Conservation (phyloP, 2,888 invertebrate genomes). For the Drosophila macrothrix region DNA sequence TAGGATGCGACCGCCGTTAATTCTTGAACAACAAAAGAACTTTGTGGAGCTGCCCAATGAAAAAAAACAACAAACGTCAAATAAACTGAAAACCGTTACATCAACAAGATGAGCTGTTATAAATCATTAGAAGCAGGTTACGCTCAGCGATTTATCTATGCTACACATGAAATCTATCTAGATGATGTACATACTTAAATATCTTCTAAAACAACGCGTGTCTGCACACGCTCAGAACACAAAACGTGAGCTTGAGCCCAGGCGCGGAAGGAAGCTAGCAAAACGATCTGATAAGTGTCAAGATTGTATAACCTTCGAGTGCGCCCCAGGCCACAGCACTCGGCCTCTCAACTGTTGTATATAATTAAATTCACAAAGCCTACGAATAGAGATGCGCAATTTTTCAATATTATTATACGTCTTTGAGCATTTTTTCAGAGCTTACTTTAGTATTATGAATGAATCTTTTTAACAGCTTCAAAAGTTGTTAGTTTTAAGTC, state of each 20-base stretch:
- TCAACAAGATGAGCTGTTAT: conserved; percentile 56
- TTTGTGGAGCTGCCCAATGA: conserved; percentile 30
- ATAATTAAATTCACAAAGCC: conserved; percentile 63
- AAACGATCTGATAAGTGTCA: conserved; percentile 81
- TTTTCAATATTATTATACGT: neutral
- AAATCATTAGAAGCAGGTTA: conserved; percentile 79
- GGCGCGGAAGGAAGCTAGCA: conserved; percentile 71
- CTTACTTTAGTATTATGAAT: neutral
- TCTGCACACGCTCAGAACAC: conserved; percentile 76
- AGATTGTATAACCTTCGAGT: conserved; percentile 78
- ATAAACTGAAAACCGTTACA: conserved; percentile 56
- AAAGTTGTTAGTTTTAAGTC: neutral
- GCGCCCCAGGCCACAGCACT: conserved; percentile 49
- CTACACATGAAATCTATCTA: conserved; percentile 78
- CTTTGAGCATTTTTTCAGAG: neutral
- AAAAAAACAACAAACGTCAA: neutral
- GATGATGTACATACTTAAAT: conserved; percentile 48
- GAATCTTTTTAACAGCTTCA: neutral
- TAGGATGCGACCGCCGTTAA: conserved; percentile 32
- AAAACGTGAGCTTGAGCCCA: conserved; percentile 47
- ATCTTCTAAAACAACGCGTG: conserved; percentile 74
- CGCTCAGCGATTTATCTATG: conserved; percentile 72
- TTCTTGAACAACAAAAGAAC: conserved; percentile 44
- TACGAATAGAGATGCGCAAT: conserved; percentile 46
- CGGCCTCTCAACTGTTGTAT: conserved; percentile 32